These are phyloP conservation scores for Apamea crenata DNA, from an alignment of 2,888 invertebrate genomes.

Conservation along the genomic window DNA sequence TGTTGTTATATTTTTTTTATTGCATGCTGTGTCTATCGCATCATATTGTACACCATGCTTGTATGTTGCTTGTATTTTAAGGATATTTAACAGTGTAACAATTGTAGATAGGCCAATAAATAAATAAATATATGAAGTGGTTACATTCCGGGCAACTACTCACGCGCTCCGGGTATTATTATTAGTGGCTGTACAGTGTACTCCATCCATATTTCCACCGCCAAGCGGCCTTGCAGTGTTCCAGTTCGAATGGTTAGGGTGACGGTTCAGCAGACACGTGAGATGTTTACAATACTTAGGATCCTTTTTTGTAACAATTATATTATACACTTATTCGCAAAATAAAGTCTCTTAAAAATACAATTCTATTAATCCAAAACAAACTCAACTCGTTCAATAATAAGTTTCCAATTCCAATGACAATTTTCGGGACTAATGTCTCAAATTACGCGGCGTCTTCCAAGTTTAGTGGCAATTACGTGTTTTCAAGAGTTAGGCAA, in stretches of 20 bases:
- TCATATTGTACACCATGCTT: too few relatives aligned
- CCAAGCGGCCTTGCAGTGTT: background rate
- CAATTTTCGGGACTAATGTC: conserved; percentile 34
- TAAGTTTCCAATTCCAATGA: conserved; percentile 33
- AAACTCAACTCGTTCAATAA: background rate
- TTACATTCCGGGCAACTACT: too few relatives aligned
- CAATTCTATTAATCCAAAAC: conserved; percentile 14
- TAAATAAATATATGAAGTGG: too few relatives aligned
- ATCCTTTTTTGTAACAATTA: background rate
- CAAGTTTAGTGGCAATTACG: conserved; percentile 66
- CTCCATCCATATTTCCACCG: background rate
- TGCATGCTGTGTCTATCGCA: too few relatives aligned
- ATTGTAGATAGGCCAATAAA: too few relatives aligned
- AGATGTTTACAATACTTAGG: background rate
- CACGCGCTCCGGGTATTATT: too few relatives aligned
- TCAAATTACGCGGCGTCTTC: conserved; percentile 52
- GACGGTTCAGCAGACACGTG: background rate
- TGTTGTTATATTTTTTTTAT: too few relatives aligned
- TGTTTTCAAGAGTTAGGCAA: conserved; percentile 60
- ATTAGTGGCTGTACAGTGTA: background rate
- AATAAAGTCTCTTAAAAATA: background rate
- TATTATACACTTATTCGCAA: background rate
- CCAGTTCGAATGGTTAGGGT: background rate
- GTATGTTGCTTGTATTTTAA: too few relatives aligned
- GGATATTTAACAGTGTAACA: too few relatives aligned